A percentile compares a stretch with the other conserved stretches of the same genome.
These are phyloP conservation scores for Oreochromis grahami DNA, from an alignment of 2,797 vertebrate genomes.

Conservation along the genomic window DNA sequence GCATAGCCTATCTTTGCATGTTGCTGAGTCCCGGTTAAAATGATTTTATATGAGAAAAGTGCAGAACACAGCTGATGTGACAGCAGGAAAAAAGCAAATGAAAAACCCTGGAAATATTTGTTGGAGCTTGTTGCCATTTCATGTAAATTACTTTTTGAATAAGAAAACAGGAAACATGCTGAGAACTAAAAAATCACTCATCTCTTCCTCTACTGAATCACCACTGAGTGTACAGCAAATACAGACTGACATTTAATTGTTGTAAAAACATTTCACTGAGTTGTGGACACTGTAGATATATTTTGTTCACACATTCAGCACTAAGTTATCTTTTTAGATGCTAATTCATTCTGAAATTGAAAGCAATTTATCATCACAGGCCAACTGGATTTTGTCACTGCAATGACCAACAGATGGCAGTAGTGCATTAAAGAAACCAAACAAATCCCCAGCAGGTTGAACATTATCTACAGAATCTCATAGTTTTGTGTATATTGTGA, in stretches of 20 bases:
- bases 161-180: background rate
- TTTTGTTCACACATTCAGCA: background rate
- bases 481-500: too few relatives aligned
- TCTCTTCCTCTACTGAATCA: background rate
- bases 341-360: background rate
- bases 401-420: background rate
- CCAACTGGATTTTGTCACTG: rapidly evolving
- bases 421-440: background rate
- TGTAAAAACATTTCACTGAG: background rate
- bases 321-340: background rate
- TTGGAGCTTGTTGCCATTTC: rapidly evolving
- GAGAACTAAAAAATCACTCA: rapidly evolving
- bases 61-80: background rate
- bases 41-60: rapidly evolving
- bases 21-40: background rate
- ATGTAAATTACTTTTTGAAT: background rate
- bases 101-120: background rate
- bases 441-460: too few relatives aligned
- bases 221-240: background rate
- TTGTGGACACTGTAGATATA: too few relatives aligned
- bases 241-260: background rate
- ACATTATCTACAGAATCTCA: too few relatives aligned
- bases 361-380: rapidly evolving
- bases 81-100: rapidly evolving
- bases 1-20: rapidly evolving